Evolutionary conservation across 1,140 invertebrate genomes (phyloP).

Genomic region (Drosophila melanica): DNA sequence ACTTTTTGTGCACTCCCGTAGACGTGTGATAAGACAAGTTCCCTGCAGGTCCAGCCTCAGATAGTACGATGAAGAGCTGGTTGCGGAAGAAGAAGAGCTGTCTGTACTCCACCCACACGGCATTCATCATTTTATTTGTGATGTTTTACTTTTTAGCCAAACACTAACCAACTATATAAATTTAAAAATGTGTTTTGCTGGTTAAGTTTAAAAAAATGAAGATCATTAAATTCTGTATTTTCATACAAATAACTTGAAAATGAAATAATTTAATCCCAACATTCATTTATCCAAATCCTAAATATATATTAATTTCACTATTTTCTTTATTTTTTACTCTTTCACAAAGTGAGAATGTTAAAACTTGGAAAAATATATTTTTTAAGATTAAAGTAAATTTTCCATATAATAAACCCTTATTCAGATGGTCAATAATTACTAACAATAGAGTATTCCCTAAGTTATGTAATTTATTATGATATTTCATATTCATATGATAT

Average conservation of each 20-base stretch:
- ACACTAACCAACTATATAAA: not conserved
- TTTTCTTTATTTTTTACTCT: no score
- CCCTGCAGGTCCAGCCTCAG: constrained; percentile 5
- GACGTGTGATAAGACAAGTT: not conserved
- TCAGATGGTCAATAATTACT: not conserved
- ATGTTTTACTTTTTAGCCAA: constrained; percentile 10
- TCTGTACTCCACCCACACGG: not conserved
- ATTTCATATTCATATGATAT: no score
- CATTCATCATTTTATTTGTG: constrained; percentile 16
- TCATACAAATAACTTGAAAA: no score
- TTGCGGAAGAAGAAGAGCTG: no score
- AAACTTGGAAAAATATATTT: not conserved
- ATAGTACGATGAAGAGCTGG: constrained; percentile 11
- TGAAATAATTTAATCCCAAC: no score
- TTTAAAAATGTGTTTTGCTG: not conserved
- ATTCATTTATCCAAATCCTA: no score
- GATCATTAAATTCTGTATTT: no score
- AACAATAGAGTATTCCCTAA: constrained; percentile 20
- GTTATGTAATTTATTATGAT: constrained; percentile 45
- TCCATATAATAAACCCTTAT: not conserved
- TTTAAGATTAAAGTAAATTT: not conserved
- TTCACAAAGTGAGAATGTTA: no score
- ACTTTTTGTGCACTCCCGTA: constrained; percentile 10
- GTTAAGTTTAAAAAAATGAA: no score
- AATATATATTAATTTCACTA: no score